Evolutionary conservation across 1,140 invertebrate species (phyloP), one percentile per base, ranked within the genome.

Genomic region (Atta texana): DNA sequence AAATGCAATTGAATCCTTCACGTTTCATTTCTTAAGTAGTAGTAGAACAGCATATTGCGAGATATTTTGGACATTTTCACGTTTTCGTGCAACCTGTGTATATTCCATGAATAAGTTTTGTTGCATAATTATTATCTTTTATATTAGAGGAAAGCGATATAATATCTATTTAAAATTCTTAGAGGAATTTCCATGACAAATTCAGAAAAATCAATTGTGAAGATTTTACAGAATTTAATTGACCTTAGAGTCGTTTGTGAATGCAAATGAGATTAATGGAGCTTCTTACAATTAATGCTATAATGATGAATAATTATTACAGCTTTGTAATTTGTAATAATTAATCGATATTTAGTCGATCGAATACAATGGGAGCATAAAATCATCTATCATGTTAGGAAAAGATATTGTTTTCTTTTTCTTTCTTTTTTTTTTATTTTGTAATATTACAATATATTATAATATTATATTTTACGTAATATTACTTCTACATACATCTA

Each of bases 321-420:
- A 16, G 49, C 16, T 5, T 51, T 39, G 34, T 44, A 76, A 59
- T 8, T 5, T 8, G 8, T 24, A 76, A n/a, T 24, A 57, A 76
- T 76, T 76, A 59, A 39, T 34, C 8, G 4, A 24, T 6, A 8
- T 5, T 21, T 39, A 39, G 34, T 39, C 7, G 18, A n/a, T n/a
- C 53, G 5, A 59, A 55, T 4, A 14, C 24, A 59, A 61, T 24
- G 14, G 2, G 21, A 76, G 0, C 7, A 7, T 18, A 39, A 6
- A 76, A 39, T n/a, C n/a, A 76, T 76, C n/a, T n/a, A 76, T 75
- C 39, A 44, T 2, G 7, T 39, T 39, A 57, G 28, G 8, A 34
- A 3, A 74, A 21, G 10, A 61, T 18, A 28, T 61, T 3, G 10
- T 49, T 14, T 39, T 59, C 31, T 16, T 21, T 34, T 31, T 66